A percentile compares a stretch with the other conserved stretches of the same genome.
Conservation (phyloP, 92 coral and sea anemone genomes). For the Diadumene lineata region DNA sequence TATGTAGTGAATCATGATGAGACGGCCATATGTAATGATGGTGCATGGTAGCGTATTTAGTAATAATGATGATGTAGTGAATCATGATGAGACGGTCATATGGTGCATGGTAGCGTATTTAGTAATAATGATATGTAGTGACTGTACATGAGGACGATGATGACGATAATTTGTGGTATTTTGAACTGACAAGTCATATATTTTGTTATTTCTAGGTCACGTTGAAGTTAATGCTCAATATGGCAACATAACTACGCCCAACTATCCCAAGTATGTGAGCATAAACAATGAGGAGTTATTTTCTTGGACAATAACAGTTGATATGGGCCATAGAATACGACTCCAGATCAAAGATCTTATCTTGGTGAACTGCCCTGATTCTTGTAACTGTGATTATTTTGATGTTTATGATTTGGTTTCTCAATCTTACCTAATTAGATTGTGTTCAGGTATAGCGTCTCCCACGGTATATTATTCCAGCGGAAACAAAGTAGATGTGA, state of each 20-base stretch:
- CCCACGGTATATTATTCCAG: not conserved
- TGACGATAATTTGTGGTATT: not conserved
- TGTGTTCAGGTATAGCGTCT: not conserved
- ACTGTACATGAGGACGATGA: too few relatives aligned
- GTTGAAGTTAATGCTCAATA: not conserved
- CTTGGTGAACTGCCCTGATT: not conserved
- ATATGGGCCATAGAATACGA: not conserved
- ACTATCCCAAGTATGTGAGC: not conserved
- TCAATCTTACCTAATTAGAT: not conserved
- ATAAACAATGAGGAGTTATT: not conserved
- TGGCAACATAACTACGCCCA: not conserved
- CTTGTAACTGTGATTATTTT: not conserved
- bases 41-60: too few relatives aligned
- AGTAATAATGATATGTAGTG: too few relatives aligned
- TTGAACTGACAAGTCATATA: not conserved
- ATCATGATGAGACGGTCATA: too few relatives aligned
- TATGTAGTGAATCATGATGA: too few relatives aligned
- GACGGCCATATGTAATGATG: too few relatives aligned
- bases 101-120: too few relatives aligned
- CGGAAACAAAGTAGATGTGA: not conserved
- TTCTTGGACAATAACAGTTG: not conserved
- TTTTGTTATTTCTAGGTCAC: not conserved
- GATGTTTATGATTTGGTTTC: not conserved
- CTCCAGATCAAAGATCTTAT: not conserved
- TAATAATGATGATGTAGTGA: too few relatives aligned